Base-by-base conservation (phyloP, 2,888 invertebrate species). In the Altica lythri region DNA sequence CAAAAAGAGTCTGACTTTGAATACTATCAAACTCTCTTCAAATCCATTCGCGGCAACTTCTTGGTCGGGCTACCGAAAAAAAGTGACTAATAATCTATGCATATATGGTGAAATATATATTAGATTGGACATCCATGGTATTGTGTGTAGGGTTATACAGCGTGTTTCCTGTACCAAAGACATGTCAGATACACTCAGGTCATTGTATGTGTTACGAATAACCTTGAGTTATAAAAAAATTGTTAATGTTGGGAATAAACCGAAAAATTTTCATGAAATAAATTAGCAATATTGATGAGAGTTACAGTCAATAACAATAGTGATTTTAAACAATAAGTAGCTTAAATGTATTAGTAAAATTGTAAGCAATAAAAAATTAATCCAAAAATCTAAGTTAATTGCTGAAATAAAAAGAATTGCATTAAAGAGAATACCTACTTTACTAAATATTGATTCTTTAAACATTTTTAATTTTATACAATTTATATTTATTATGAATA, bases 111-210 rank as follows among this genome's bases (percentile, higher is more conserved):
- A 58, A 58, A 58, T 58, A 58, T n/a, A n/a, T 58, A 58, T 34
- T 37, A 30, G 42, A 47, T 35, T 64, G 64, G 60, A 59, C 62
- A 65, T 66, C 63, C 61, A 44, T 45, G 59, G 60, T 60, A 64
- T 67, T 67, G 68, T 69, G 61, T 58, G 56, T 14, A 60, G 62
- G 66, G 59, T 64, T 66, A 69, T 64, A 66, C 63, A 67, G 64
- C 69, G 69, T 68, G 65, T 65, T 63, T 67, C 67, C 67, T 64
- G 59, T 60, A 60, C 52, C 57, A 56, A 59, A 60, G 59, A 56
- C 61, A 56, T 55, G 54, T 52, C 60, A 40, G 37, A 37, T 37
- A 37, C 19, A 37, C n/a, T 19, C 37, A 59, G 68, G 67, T 68
- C 68, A 66, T 62, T 63, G 67, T 64, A 58, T 63, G 57, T 45